These are phyloP conservation scores for Osmerus eperlanus DNA, from an alignment of 2,113 vertebrate genomes.

Conservation along the genomic window DNA sequence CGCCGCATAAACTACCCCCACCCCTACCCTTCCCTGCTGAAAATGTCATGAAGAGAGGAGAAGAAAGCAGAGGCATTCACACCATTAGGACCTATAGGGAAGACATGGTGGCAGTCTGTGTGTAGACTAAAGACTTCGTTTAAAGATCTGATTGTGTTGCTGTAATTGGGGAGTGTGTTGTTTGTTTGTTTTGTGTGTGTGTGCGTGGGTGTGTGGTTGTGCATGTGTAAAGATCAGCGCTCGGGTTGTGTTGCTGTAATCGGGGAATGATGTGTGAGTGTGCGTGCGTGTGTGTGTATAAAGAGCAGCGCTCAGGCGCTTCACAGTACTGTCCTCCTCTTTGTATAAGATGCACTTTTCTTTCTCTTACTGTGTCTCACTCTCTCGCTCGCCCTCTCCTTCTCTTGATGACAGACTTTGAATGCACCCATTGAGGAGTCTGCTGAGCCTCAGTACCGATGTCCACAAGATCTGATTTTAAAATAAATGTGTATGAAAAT, in stretches of 20 bases:
- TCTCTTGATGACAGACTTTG: slow-evolving; percentile 22
- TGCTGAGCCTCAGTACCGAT: slow-evolving; percentile 11
- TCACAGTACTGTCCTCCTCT: slow-evolving; percentile 25
- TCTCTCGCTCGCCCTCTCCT: background rate
- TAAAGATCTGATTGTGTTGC: slow-evolving; percentile 1
- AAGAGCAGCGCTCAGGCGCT: slow-evolving; percentile 15
- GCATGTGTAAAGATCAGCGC: background rate
- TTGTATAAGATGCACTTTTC: slow-evolving; percentile 35
- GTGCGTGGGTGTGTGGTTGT: background rate
- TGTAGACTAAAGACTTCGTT: slow-evolving; percentile 11
- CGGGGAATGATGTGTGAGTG: background rate
- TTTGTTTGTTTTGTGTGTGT: background rate
- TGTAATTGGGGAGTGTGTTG: background rate
- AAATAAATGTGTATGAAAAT: slow-evolving; percentile 22
- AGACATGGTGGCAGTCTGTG: slow-evolving; percentile 4
- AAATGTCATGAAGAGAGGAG: too few species aligned
- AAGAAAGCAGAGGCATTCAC: too few species aligned
- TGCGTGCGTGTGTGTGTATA: background rate
- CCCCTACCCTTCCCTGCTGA: background rate
- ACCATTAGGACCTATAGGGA: background rate
- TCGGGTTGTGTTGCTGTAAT: slow-evolving; percentile 6
- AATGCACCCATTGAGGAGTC: slow-evolving; percentile 4
- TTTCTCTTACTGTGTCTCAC: slow-evolving; percentile 11
- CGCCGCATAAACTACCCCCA: background rate
- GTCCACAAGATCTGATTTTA: slow-evolving; percentile 30